Base-by-base conservation (phyloP, 2,113 vertebrate species). In the Boulengerochromis microlepis region DNA sequence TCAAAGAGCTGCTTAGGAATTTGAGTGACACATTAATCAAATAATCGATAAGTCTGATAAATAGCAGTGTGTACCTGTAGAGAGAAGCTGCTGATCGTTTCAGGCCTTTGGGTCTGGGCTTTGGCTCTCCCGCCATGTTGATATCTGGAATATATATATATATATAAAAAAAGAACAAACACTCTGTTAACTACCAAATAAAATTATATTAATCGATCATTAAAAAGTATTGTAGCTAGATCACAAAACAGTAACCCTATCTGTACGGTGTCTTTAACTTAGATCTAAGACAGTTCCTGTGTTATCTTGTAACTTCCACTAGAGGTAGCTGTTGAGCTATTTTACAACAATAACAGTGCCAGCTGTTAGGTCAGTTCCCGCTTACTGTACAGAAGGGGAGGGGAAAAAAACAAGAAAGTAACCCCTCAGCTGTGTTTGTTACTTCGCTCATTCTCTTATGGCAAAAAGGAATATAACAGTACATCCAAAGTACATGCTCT, bases 81-180 rank as follows among this genome's bases (percentile, higher is more conserved):
- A 98, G 94, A 6, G 98, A 92, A 10, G 97, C 97, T 33, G 97
- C 96, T 26, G 97, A 97, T 92, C 98, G 96, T 96, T 99, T 99
- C 93, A 98, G 94, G 45, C 96, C 96, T 93, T 98, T 98, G 33
- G 97, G 96, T 95, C 98, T 97, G 92, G 98, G 98, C 84, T 97
- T 98, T 22, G 98, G 98, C 85, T 99, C 98, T 89, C 98, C 98
- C 1, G 98, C 98, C 98, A 99, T 99, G 95, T 99, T 99, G 94
- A 99, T 97, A 91, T 99, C 98, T 98, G 96, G 80, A n/a, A 10
- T 5, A 69, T 24, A 64, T 64, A 35, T 15, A 29, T 22, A 11
- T 29, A 5, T 10, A 59, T 16, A 47, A 6, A 7, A 13, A 78
- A 78, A 78, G 42, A 78, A 47, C 42, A 76, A 50, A 76, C 9